Base-by-base conservation (phyloP, 2,113 vertebrate species). In the Pandion haliaetus region DNA sequence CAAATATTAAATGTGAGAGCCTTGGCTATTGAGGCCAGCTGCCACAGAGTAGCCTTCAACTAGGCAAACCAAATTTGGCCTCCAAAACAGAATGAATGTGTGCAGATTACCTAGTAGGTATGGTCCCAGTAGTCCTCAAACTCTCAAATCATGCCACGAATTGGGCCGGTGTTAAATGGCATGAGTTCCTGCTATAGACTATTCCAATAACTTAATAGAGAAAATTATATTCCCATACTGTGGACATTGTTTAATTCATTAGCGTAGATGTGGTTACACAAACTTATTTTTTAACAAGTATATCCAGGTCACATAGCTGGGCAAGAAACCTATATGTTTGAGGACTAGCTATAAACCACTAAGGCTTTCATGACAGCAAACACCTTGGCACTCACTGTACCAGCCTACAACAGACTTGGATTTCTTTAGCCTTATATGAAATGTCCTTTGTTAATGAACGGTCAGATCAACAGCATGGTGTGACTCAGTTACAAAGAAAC, bases 101-200 rank as follows among this genome's bases (percentile, higher is more conserved):
- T 58, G 34, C 29, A 70, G 32, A 42, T 63, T 45, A 23, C 3
- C 36, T 62, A 6, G 12, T 12, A 57, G 19, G 8, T 23, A 25
- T 18, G 1, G 10, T 11, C 7, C 29, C 14, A 23, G 20, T 19
- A 66, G 32, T 28, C 10, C 7, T 44, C 20, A 44, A 57, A 26
- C 3, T 14, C 40, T 70, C 19, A 19, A 38, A 50, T 29, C 4
- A 7, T 54, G 11, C 47, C 12, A 49, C 7, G 4, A 71, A 28
- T 1, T 44, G 23, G 9, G 45, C 79, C 4, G 11, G 5, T 17
- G 4, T 4, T 31, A 4, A 65, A 61, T 50, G 28, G 0, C 24
- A 13, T 2, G 17, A 70, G 5, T 24, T 58, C 17, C 42, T 36
- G 3, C 15, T 36, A 1, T 0, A 28, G 32, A 16, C 12, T 67